phyloP scores from a whole-genome alignment of 2,113 vertebrate genomes.

The Anas platyrhynchos region DNA sequence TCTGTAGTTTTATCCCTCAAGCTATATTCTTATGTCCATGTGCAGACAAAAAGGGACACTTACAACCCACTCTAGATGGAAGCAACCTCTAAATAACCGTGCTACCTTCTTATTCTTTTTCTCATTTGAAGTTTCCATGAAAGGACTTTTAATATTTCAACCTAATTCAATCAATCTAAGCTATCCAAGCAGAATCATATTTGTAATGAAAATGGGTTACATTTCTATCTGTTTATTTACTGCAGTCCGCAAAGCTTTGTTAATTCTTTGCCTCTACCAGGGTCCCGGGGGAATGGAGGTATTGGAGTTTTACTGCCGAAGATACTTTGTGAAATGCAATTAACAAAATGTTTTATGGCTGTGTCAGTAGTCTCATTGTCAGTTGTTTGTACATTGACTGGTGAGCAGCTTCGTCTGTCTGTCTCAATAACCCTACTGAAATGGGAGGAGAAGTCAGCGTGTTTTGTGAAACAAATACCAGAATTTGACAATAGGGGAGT shows the following conservation, averaged over 20 bases:
- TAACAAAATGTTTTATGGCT: constrained; percentile 19
- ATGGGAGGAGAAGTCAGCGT: neutral
- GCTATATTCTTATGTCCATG: neutral
- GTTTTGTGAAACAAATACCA: neutral
- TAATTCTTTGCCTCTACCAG: constrained; percentile 9
- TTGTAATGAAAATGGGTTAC: constrained; percentile 24
- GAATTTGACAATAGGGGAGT: neutral
- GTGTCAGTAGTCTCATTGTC: neutral
- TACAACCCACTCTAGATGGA: neutral
- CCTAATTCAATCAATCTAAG: neutral
- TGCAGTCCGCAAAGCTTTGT: constrained; percentile 33
- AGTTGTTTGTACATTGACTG: neutral
- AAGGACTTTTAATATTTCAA: neutral
- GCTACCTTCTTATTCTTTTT: neutral
- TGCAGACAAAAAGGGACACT: neutral
- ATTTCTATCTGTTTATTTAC: constrained; percentile 23
- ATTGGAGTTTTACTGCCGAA: constrained; percentile 5
- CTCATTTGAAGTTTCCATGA: neutral
- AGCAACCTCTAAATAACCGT: neutral
- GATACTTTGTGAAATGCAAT: constrained; percentile 1
- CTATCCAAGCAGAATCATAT: constrained; percentile 1
- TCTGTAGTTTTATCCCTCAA: neutral
- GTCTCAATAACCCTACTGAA: neutral
- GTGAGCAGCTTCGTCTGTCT: neutral
- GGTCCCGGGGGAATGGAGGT: neutral